Conservation (phyloP, 2,888 invertebrate species). For the Dicranocentrus wangi region DNA sequence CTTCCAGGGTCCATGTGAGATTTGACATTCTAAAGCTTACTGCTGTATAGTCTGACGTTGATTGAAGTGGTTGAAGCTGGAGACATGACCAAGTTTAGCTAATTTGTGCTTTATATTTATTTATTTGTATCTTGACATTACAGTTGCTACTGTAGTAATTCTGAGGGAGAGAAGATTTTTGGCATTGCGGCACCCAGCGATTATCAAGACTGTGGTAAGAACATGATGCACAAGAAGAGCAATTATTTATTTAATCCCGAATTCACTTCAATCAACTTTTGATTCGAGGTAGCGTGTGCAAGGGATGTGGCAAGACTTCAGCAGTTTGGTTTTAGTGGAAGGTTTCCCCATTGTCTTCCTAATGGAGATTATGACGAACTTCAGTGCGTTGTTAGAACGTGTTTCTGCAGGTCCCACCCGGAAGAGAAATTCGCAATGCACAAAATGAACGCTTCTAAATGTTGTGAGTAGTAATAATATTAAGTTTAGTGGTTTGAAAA, state of each 20-base stretch:
- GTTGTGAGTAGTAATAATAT: conserved; percentile 65
- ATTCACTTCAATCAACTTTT: not conserved
- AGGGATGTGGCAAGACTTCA: conserved; percentile 65
- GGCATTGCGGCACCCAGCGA: conserved; percentile 77
- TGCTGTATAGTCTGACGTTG: too few species aligned
- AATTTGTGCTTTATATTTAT: not conserved
- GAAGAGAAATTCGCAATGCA: conserved; percentile 41
- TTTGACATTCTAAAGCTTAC: not conserved
- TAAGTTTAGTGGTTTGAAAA: not conserved
- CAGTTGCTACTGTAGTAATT: conserved; percentile 75
- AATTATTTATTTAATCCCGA: conserved; percentile 1
- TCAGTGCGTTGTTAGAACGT: conserved; percentile 81
- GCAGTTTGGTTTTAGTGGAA: conserved; percentile 64
- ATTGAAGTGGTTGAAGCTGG: not conserved
- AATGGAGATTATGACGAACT: conserved; percentile 82
- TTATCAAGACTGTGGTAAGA: conserved; percentile 80
- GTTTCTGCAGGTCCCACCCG: conserved; percentile 75
- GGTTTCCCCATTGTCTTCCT: conserved; percentile 79
- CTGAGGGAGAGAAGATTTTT: conserved; percentile 80
- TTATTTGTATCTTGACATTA: conserved; percentile 10
- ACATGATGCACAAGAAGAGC: not conserved
- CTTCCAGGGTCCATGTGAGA: conserved; percentile 82
- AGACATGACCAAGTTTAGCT: too few species aligned
- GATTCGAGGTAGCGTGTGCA: conserved; percentile 70
- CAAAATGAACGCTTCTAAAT: conserved; percentile 54